Evolutionary conservation across 1,140 invertebrate species (phyloP), one percentile per base, ranked within the genome.

Genomic region (Drosophila miranda): DNA sequence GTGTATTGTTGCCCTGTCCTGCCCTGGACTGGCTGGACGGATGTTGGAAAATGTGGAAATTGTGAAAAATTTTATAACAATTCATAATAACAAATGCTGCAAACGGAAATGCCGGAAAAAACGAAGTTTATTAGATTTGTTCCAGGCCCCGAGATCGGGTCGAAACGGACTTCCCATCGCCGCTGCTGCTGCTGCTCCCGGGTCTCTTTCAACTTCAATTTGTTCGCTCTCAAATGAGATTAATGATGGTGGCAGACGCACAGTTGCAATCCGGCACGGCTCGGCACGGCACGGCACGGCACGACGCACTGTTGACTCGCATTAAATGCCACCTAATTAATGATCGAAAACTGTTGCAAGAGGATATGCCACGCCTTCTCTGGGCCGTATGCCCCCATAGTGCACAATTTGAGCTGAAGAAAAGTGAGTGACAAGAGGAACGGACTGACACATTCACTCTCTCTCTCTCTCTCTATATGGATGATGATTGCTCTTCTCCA

Each of bases 21-120:
- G 44, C 16, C 50, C 28, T n/a, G 11, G 11, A 11, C 54, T 14
- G 48, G 9, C 48, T 7, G 43, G 45, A 43, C 60, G 53, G 48
- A 44, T 72, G 75, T 68, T 68, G 76, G 62, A 75, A 76, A 72
- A 84, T 83, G 75, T 80, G 66, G 56, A 75, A 75, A 78, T 80
- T 80, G 57, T 72, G 66, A 78, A 83, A 62, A 75, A 60, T 75
- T 59, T 59, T 46, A 46, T 23, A 84, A 64, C 80, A 60, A 75
- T 73, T 57, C 52, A 54, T 63, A 62, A 55, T 66, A 58, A 54
- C 52, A 53, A 74, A 58, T 64, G 16, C 49, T 41, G 38, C 9
- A 45, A 68, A 48, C 61, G 78, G 74, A 81, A 77, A 73, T 68
- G 52, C 28, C 57, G 63, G 73, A 66, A 70, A 70, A 73, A 48